Base-by-base conservation (phyloP, 2,888 invertebrate species). In the Megalurothrips usitatus region DNA sequence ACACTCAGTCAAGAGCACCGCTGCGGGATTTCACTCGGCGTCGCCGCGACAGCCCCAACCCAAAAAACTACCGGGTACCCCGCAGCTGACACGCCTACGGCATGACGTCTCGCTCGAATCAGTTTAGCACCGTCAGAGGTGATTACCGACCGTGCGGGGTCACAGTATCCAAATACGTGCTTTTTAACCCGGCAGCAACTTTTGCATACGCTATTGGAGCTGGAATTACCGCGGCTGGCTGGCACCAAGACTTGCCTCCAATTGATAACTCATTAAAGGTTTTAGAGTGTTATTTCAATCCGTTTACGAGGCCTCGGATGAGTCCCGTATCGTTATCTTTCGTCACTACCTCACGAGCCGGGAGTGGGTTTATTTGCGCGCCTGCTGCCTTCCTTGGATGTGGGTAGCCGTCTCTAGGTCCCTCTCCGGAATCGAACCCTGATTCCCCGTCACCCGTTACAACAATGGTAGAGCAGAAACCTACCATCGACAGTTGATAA, bases 361-460 rank as follows among this genome's bases (percentile, higher is more conserved):
- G 87, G 88, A 89, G 90, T 87, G 90, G 90, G 90, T 89, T 90
- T 90, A 90, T 90, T 91, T 91, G 89, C 90, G 91, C 90, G 90
- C 90, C 90, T 91, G 91, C 91, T 92, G 91, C 91, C 91, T 90
- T 91, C 91, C 91, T 91, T 91, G 89, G 91, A 91, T 90, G 90
- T 91, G 90, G 90, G 91, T 90, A 90, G 91, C 90, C 89, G 91
- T 90, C 91, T 90, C 91, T 90, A 91, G 90, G 91, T 91, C 91
- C 90, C 91, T 91, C 91, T 91, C 90, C 91, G 90, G 91, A 91
- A 91, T 91, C 90, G 90, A 92, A 92, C 91, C 91, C 91, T 91
- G 89, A 92, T 92, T 91, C 91, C 90, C 91, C 91, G 91, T 92
- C 91, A 92, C 91, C 90, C 91, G 91, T 92, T 88, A 89, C 89